phyloP scores from a whole-genome alignment of 2,113 vertebrate genomes.

The Synodontis membranacea region DNA sequence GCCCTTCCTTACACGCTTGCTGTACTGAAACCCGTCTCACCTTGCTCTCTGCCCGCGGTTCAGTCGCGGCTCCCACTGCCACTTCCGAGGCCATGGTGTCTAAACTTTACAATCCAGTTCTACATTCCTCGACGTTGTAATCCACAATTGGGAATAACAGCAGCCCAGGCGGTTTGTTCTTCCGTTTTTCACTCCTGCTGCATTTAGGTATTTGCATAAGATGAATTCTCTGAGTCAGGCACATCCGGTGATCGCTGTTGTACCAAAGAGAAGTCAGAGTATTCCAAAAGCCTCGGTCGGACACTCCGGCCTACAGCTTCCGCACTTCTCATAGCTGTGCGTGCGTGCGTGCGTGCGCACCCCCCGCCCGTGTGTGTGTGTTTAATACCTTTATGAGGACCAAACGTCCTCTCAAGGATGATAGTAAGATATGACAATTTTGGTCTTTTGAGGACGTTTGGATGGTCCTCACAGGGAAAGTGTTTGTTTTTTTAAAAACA shows the following conservation, averaged over 20 bases:
- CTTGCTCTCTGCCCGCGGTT: constrained; percentile 77
- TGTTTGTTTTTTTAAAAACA: no score
- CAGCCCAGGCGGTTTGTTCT: neutral
- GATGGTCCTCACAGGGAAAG: no score
- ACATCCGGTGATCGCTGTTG: neutral
- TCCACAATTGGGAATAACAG: constrained; percentile 42
- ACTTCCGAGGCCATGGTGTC: constrained; percentile 83
- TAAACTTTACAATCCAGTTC: constrained; percentile 58
- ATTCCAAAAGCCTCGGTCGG: constrained; percentile 15
- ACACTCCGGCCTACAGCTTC: constrained; percentile 34
- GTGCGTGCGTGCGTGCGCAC: no score
- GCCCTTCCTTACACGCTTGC: neutral
- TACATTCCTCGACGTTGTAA: constrained; percentile 54
- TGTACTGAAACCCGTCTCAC: constrained; percentile 68
- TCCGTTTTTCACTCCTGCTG: constrained; percentile 44
- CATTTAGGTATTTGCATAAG: constrained; percentile 43
- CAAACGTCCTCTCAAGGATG: no score
- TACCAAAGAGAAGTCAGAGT: neutral
- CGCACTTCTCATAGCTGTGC: constrained; percentile 11
- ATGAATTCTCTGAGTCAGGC: constrained; percentile 37
- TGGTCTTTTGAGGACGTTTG: no score
- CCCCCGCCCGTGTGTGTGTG: no score
- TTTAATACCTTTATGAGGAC: no score
- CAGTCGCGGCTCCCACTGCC: constrained; percentile 75
- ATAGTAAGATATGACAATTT: no score